phyloP scores from a whole-genome alignment of 2,888 invertebrate genomes.

The Cheilosia scutellata region DNA sequence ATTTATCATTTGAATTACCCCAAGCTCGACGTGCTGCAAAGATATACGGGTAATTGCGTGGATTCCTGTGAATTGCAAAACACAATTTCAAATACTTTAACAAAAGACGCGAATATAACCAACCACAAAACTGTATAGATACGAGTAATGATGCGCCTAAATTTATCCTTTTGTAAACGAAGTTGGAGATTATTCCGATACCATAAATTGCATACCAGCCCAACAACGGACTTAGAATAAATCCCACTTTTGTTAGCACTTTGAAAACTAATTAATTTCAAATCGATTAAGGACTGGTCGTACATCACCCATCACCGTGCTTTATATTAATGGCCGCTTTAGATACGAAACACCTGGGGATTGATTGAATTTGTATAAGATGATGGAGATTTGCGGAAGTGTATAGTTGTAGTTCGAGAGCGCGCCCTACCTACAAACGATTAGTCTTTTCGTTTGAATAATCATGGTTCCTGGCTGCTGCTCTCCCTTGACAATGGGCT shows the following conservation, averaged over 20 bases:
- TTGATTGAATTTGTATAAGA: constrained; percentile 54
- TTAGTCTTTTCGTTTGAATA: constrained; percentile 59
- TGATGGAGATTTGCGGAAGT: not conserved
- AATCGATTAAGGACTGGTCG: constrained; percentile 47
- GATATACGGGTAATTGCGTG: constrained; percentile 1
- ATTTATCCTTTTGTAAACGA: constrained; percentile 6
- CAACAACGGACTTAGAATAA: not conserved
- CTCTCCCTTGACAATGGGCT: constrained; percentile 17
- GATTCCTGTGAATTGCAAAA: not conserved
- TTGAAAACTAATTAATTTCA: constrained; percentile 57
- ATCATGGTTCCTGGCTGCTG: constrained; percentile 40
- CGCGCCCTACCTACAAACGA: constrained; percentile 32
- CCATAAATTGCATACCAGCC: not conserved
- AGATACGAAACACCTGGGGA: constrained; percentile 62
- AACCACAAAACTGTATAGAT: not conserved
- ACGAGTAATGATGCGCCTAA: not conserved
- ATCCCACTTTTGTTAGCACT: constrained; percentile 7
- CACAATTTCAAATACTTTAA: not conserved
- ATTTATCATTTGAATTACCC: constrained; percentile 60
- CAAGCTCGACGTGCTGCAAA: not conserved
- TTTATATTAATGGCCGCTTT: constrained; percentile 59
- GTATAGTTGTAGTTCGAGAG: constrained; percentile 6
- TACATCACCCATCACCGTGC: constrained; percentile 51
- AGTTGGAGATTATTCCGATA: constrained; percentile 7
- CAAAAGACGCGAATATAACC: no score